A percentile compares a stretch with the other conserved stretches of the same genome.
Evolutionary conservation across 2,797 vertebrate species (phyloP).

Genomic region (Oreonectes daqikongensis): DNA sequence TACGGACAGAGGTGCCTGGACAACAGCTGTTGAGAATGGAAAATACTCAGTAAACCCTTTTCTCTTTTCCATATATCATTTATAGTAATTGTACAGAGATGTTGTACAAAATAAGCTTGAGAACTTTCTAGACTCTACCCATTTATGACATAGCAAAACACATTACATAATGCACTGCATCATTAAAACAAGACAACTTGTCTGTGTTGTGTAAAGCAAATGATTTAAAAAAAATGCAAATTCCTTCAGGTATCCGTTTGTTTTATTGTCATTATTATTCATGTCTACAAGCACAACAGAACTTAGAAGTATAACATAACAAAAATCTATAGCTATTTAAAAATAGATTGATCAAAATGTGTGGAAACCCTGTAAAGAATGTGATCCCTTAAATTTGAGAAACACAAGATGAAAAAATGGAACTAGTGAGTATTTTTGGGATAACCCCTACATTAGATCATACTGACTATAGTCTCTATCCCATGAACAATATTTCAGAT

Average conservation of each 20-base stretch:
- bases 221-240: no score
- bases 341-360: background rate
- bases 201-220: background rate
- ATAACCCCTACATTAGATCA: background rate
- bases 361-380: background rate
- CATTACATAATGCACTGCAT: background rate
- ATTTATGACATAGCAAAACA: conserved; percentile 24
- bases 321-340: background rate
- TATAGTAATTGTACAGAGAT: conserved; percentile 1
- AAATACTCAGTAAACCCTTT: conserved; percentile 67
- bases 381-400: background rate
- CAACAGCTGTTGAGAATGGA: conserved; percentile 63
- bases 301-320: no score
- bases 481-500: background rate
- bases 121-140: background rate
- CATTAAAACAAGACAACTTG: background rate
- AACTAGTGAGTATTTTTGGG: background rate
- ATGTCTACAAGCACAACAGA: no score
- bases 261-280: no score
- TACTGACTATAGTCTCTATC: background rate
- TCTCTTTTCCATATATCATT: conserved; percentile 25
- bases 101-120: background rate
- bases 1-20: conserved; percentile 73
- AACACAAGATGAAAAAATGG: background rate
- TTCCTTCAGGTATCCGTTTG: no score